These are phyloP conservation scores for Passer domesticus DNA, from an alignment of 2,113 vertebrate species.

Conservation along the genomic window DNA sequence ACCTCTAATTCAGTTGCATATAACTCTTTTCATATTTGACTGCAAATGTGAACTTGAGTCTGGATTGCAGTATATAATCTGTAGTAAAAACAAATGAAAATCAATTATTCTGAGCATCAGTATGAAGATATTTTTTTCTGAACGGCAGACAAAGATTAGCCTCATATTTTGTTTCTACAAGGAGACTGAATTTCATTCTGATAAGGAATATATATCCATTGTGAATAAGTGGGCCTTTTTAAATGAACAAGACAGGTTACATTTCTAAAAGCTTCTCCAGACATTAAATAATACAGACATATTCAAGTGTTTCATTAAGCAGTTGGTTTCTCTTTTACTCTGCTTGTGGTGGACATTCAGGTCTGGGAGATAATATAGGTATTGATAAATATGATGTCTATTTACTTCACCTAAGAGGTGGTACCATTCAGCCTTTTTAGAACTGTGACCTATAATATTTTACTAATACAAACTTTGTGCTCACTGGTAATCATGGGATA, in stretches of 20 bases:
- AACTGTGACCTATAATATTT: not conserved
- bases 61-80: not conserved
- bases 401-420: not conserved
- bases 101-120: not conserved
- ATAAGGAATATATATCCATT: not conserved
- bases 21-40: not conserved
- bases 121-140: not conserved
- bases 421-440: not conserved
- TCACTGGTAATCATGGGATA: not conserved
- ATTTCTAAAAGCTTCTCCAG: not conserved
- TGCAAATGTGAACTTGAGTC: not conserved
- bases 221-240: not conserved
- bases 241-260: not conserved
- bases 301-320: not conserved
- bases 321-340: not conserved
- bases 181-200: not conserved
- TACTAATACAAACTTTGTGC: not conserved
- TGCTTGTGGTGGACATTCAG: not conserved
- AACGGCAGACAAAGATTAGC: not conserved
- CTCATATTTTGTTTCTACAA: not conserved
- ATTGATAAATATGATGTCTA: not conserved
- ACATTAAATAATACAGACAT: not conserved
- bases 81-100: not conserved
- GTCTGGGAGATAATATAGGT: not conserved
- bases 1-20: not conserved